These are phyloP conservation scores for Dendrolimus houi DNA, from an alignment of 2,888 invertebrate genomes.

Conservation along the genomic window DNA sequence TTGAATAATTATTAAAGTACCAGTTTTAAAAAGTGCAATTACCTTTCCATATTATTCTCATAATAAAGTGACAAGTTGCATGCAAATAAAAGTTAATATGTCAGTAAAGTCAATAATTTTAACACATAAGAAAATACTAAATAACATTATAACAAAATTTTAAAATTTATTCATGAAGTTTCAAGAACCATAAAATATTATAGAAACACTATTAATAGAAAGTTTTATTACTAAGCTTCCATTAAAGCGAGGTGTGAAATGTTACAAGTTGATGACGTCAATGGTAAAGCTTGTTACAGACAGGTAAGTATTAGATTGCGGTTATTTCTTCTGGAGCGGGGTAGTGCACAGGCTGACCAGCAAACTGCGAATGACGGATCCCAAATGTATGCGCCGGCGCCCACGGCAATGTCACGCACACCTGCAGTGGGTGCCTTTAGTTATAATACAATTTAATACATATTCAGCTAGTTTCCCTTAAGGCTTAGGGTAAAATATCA, in stretches of 20 bases:
- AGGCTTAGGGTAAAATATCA: background rate
- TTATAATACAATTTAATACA: too few species aligned
- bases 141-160: background rate
- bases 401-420: slow-evolving; percentile 74
- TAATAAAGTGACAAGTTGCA: too few species aligned
- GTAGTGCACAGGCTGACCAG: slow-evolving; percentile 68
- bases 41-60: too few species aligned
- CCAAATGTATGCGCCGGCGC: slow-evolving; percentile 86
- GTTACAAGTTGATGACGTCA: background rate
- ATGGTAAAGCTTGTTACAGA: slow-evolving; percentile 31
- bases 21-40: too few species aligned
- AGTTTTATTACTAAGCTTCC: background rate
- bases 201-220: background rate
- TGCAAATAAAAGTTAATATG: too few species aligned
- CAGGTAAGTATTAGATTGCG: slow-evolving; percentile 34
- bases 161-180: background rate
- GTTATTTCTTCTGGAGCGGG: slow-evolving; percentile 58
- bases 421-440: slow-evolving; percentile 41
- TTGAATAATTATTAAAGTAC: too few species aligned
- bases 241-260: background rate
- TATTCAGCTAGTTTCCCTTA: too few species aligned
- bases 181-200: background rate
- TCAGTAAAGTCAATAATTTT: background rate
- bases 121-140: background rate
- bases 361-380: slow-evolving; percentile 84